Evolutionary conservation across 2,113 vertebrate species (phyloP), one percentile per base, ranked within the genome.

Genomic region (Thunnus thynnus): DNA sequence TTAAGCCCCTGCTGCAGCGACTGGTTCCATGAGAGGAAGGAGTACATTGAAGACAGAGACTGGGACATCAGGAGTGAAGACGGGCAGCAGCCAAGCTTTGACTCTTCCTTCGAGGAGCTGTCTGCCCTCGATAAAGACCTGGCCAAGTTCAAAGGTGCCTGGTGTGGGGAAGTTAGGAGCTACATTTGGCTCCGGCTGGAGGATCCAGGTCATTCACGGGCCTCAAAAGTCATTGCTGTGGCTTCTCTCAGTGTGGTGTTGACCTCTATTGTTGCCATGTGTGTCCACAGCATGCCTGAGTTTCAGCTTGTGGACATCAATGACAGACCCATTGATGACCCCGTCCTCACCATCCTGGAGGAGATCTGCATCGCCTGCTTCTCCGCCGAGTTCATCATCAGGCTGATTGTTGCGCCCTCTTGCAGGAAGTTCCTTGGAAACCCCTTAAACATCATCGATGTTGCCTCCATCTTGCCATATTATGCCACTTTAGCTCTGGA

Each of bases 231-330:
- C 82, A 96, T 99, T 0, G 97, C 98, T 0, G 92, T 98, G 75
- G 96, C 97, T 0, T 99, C 98, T 18, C 85, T 99, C 66, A 95
- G 96, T 0, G 93, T 99, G 76, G 98, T 99, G 75, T 89, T 99
- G 86, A 97, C 96, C 7, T 99, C 98, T 50, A 99, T 99, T 0
- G 91, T 96, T 56, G 97, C 97, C 86, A 99, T 99, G 98, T 99
- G 98, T 0, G 93, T 99, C 72, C 98, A 99, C 86, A 99, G 98
- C 94, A 99, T 99, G 98, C 96, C 97, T 0, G 98, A 99, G 87
- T 99, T 97, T 89, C 97, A 99, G 67, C 94, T 82, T 0, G 73
- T 96, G 68, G 96, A 97, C 0, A 90, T 93, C 58, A 96, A 96
- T 11, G 97, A 99, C 0, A 96, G 93, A 25, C 96, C 95, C 82